Conservation (phyloP, 2,888 invertebrate species). For the Cecidostiba fungosa region DNA sequence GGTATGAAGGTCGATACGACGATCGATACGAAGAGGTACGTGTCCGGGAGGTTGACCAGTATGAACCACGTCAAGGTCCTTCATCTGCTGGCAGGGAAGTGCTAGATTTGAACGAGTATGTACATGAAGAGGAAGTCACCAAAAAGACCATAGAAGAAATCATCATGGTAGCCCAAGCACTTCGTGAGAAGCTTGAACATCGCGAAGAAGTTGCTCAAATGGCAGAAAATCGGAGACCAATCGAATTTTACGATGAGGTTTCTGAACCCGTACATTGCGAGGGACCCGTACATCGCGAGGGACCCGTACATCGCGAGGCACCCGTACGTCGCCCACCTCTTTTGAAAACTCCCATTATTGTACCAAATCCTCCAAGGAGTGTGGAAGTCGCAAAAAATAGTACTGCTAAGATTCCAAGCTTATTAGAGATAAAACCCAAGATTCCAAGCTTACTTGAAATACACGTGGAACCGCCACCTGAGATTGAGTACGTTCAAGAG, state of each 20-base stretch:
- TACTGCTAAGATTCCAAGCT: conserved; percentile 31
- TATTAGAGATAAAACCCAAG: conserved; percentile 47
- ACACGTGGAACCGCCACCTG: conserved; percentile 34
- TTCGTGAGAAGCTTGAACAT: conserved; percentile 41
- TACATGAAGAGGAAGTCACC: conserved; percentile 41
- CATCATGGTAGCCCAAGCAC: conserved; percentile 52
- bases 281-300: background rate
- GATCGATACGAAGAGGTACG: background rate
- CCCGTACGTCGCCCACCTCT: too few species aligned
- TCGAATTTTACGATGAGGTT: background rate
- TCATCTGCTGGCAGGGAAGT: background rate
- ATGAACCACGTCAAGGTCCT: background rate
- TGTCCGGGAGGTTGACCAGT: background rate
- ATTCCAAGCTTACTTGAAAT: conserved; percentile 58
- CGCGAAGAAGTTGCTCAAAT: conserved; percentile 1
- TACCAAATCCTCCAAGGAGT: background rate
- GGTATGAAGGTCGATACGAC: background rate
- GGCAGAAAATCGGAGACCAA: background rate
- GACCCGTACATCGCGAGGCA: too few species aligned
- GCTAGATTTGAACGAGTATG: background rate
- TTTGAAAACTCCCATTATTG: background rate
- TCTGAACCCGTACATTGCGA: background rate
- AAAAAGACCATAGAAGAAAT: conserved; percentile 57
- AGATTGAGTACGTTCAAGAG: conserved; percentile 21
- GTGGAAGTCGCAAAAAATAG: background rate